Percentiles rank a stretch among this genome's conserved stretches.
These are phyloP conservation scores for Epinotia bilunana DNA, from an alignment of 2,888 invertebrate species.

Conservation along the genomic window DNA sequence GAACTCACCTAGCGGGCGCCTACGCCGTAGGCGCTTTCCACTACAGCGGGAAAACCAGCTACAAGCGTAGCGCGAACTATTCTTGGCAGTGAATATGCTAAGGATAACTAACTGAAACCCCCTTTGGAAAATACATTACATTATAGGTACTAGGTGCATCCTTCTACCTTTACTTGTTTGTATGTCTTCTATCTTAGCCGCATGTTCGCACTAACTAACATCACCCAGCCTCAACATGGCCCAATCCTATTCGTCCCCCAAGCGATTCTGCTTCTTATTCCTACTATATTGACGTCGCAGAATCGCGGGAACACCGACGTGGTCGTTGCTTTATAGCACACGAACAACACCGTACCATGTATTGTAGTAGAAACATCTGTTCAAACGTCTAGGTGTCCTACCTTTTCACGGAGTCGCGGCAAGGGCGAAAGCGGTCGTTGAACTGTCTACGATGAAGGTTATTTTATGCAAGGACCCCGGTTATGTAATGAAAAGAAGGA, in stretches of 20 bases:
- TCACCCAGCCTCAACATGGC: background rate
- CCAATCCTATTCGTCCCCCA: background rate
- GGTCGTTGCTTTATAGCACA: background rate
- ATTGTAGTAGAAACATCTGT: constrained; percentile 9
- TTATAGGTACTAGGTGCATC: background rate
- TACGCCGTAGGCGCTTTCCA: too few species aligned
- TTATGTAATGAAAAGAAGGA: constrained; percentile 10
- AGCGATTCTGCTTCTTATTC: background rate
- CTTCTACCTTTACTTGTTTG: background rate
- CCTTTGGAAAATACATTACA: background rate
- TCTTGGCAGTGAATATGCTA: too few species aligned
- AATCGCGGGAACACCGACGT: background rate
- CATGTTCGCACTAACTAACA: background rate
- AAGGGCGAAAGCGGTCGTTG: constrained; percentile 8
- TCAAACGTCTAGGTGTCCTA: constrained; percentile 11
- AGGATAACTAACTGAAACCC: too few species aligned
- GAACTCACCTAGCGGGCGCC: too few species aligned
- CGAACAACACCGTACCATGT: too few species aligned
- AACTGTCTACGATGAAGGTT: constrained; percentile 22
- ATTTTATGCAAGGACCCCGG: constrained; percentile 3
- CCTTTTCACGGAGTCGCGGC: background rate
- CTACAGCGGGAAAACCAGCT: too few species aligned
- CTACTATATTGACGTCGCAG: background rate
- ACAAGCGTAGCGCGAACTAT: too few species aligned
- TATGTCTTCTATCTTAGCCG: constrained; percentile 1